phyloP scores from a whole-genome alignment of 2,797 vertebrate genomes.

The Alcedo quadribrachys region DNA sequence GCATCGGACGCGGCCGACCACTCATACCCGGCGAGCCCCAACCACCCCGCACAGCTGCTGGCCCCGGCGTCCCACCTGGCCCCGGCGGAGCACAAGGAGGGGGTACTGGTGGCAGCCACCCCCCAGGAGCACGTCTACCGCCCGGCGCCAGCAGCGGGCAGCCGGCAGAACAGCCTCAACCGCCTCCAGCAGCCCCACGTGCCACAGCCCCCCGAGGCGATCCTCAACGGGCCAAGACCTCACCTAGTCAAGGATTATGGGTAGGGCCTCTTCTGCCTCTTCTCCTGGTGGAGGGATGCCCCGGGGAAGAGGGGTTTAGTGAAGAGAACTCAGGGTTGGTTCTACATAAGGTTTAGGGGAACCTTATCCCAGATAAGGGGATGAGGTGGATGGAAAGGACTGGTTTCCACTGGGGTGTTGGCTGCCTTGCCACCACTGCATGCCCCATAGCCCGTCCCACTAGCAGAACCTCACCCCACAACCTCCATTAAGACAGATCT shows the following conservation, averaged over 20 bases:
- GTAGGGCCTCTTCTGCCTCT: constrained; percentile 42
- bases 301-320: too few species aligned
- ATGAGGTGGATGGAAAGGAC: background rate
- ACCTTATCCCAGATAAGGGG: background rate
- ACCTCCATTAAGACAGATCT: background rate
- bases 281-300: background rate
- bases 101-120: constrained; percentile 77
- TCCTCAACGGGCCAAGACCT: constrained; percentile 88
- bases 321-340: background rate
- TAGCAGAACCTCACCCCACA: background rate
- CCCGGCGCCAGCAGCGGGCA: constrained; percentile 59
- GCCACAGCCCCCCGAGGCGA: constrained; percentile 77
- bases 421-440: background rate
- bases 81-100: constrained; percentile 81
- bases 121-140: constrained; percentile 85
- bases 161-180: constrained; percentile 86
- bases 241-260: constrained; percentile 89
- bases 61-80: constrained; percentile 73
- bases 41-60: constrained; percentile 83
- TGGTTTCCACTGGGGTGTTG: background rate
- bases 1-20: constrained; percentile 83
- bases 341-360: background rate
- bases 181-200: constrained; percentile 83
- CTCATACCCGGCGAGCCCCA: constrained; percentile 90
- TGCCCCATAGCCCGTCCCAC: fast-evolving